A percentile compares a stretch with the other conserved stretches of the same genome.
Conservation (phyloP, 1,140 invertebrate species). For the Drosophila baimaii region DNA sequence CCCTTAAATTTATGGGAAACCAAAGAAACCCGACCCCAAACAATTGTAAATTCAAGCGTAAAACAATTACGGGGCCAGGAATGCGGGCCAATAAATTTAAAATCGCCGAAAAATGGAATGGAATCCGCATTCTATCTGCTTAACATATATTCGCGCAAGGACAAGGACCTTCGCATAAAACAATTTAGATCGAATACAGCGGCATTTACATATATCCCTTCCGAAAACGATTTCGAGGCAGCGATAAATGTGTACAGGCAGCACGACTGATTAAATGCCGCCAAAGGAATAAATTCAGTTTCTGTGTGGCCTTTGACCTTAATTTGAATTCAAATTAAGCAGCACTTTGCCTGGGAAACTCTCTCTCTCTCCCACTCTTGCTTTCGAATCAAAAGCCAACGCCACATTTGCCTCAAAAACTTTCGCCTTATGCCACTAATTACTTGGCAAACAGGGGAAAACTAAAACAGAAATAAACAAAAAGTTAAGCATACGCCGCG, state of each 20-base stretch:
- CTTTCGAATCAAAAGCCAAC: conserved; percentile 55
- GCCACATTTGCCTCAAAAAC: conserved; percentile 33
- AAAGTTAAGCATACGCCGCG: conserved; percentile 54
- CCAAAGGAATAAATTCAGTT: conserved; percentile 64
- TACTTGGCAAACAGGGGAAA: conserved; percentile 68
- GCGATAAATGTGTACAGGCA: conserved; percentile 67
- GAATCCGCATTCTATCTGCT: conserved; percentile 65
- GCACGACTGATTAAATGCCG: conserved; percentile 67
- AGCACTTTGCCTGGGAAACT: too few relatives aligned
- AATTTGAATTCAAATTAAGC: conserved; percentile 76
- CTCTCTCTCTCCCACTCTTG: background rate
- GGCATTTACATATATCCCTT: conserved; percentile 46
- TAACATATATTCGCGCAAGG: conserved; percentile 59
- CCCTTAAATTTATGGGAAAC: conserved; percentile 50
- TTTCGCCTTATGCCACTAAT: conserved; percentile 62
- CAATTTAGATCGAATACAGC: conserved; percentile 74
- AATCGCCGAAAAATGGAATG: conserved; percentile 40
- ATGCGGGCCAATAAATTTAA: conserved; percentile 72
- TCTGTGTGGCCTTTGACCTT: conserved; percentile 67
- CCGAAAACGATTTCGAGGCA: conserved; percentile 28
- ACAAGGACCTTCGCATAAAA: conserved; percentile 53
- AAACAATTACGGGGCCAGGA: conserved; percentile 49
- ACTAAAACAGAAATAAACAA: conserved; percentile 55
- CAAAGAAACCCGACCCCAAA: conserved; percentile 22
- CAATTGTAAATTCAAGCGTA: conserved; percentile 60